A percentile compares a stretch with the other conserved stretches of the same genome.
phyloP scores from a whole-genome alignment of 1,140 invertebrate species.

The Atta texana region DNA sequence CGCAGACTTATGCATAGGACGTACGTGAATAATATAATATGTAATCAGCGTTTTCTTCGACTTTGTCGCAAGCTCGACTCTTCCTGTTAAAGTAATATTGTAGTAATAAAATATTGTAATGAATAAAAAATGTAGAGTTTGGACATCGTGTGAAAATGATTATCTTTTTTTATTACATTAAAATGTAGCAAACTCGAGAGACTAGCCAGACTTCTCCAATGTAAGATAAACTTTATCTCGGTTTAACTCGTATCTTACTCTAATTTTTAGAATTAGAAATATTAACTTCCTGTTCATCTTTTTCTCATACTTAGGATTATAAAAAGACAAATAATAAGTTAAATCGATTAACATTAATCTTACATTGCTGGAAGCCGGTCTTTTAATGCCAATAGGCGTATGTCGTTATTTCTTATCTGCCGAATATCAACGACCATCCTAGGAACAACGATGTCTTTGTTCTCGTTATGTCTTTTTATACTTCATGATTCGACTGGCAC shows the following conservation, averaged over 20 bases:
- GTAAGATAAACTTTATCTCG: no score
- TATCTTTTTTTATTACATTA: constrained; percentile 53
- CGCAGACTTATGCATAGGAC: constrained; percentile 5
- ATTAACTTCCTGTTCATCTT: no score
- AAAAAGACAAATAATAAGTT: no score
- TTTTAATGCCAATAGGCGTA: constrained; percentile 59
- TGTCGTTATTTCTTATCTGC: constrained; percentile 46
- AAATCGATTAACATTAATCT: no score
- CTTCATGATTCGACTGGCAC: constrained; percentile 64
- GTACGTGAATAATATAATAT: constrained; percentile 49
- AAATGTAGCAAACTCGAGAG: constrained; percentile 58
- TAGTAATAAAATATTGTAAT: no score
- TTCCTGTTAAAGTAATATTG: constrained; percentile 61
- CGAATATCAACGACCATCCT: constrained; percentile 59
- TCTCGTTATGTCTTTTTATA: constrained; percentile 54
- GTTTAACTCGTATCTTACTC: no score
- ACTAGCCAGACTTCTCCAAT: neutral
- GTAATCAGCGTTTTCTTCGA: constrained; percentile 55
- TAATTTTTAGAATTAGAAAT: no score
- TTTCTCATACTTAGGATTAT: no score
- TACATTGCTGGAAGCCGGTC: no score
- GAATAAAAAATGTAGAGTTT: constrained; percentile 4
- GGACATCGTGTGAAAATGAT: constrained; percentile 62
- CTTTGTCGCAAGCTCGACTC: constrained; percentile 47
- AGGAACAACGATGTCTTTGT: constrained; percentile 56